Evolutionary conservation across 1,140 invertebrate species (phyloP), one percentile per base, ranked within the genome.

Genomic region (Drosophila lacteicornis): DNA sequence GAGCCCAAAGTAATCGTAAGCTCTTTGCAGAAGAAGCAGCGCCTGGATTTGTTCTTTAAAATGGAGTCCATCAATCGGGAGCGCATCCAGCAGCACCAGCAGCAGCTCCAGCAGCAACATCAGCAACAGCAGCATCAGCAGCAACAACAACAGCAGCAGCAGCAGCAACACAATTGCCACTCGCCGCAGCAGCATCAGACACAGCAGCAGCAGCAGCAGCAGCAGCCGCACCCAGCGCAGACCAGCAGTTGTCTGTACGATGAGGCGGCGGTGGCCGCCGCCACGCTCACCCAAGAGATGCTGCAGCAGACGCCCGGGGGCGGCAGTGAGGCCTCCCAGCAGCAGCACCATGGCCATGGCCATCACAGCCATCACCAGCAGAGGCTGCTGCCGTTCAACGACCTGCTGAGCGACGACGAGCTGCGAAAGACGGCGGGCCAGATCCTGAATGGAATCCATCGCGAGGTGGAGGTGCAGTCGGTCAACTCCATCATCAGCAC

Each of bases 401-500:
- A 92, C 76, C 79, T 92, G 4, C 61, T 92, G 53, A 82, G 77
- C 53, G 88, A 91, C 12, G 92, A 92, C 15, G 92, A 92, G 47
- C 80, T 93, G 17, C 84, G 92, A 43, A 92, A 93, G 70, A 87
- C 92, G 4, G 93, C 93, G 6, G 93, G 93, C 3, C 93, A 94
- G 76, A 94, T 94, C 13, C 74, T 94, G 3, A 93, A 92, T 45
- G 93, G 93, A 2, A 93, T 94, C 17, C 93, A 93, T 68, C 88
- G 92, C 9, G 87, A 93, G 45, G 93, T 94, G 4, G 93, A 94
- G 75, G 93, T 94, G 22, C 93, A 94, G 77, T 92, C 93, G 38
- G 79, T 94, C 13, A 92, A 92, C 71, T 82, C 91, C 47, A 87
- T 91, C 43, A 92, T 92, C 33, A 91, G 91, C 50, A 91, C 91